Evolutionary conservation across 2,113 vertebrate genomes (phyloP).

Genomic region (Psilopogon haemacephalus): DNA sequence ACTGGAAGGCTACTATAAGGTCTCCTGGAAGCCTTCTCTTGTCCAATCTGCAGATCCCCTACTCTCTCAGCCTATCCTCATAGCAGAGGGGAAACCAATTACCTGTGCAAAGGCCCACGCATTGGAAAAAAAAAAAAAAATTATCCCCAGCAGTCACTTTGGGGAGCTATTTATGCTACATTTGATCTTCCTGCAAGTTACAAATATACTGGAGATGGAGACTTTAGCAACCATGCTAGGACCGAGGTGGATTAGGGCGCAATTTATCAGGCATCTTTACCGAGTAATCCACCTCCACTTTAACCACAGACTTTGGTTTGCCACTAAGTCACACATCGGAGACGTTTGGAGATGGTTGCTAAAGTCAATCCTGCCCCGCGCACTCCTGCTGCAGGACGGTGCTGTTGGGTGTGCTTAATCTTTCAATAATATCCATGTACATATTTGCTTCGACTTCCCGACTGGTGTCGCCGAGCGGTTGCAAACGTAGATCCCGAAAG

Average conservation of each 20-base stretch:
- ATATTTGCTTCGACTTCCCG: constrained; percentile 66
- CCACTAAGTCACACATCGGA: constrained; percentile 18
- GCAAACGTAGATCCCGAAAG: constrained; percentile 54
- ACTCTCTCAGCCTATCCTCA: too few species aligned
- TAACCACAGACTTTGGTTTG: background rate
- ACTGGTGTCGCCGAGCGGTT: constrained; percentile 57
- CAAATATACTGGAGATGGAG: background rate
- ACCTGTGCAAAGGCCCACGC: background rate
- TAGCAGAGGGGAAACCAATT: background rate
- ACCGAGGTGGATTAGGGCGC: background rate
- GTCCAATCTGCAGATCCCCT: too few species aligned
- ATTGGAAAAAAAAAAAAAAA: background rate
- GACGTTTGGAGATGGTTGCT: constrained; percentile 16
- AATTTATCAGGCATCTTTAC: background rate
- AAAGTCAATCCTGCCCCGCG: constrained; percentile 6
- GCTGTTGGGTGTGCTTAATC: constrained; percentile 50
- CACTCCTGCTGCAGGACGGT: constrained; percentile 44
- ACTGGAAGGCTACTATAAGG: too few species aligned
- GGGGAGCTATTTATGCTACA: background rate
- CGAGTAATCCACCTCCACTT: constrained; percentile 43
- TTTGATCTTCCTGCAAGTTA: background rate
- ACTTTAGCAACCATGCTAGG: background rate
- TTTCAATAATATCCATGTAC: constrained; percentile 48
- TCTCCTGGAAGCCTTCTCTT: too few species aligned
- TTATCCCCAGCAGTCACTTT: background rate